Evolutionary conservation across 30 jellyfish, hydroid and myxozoan species (phyloP).

Genomic region (Haliclystus octoradiatus): DNA sequence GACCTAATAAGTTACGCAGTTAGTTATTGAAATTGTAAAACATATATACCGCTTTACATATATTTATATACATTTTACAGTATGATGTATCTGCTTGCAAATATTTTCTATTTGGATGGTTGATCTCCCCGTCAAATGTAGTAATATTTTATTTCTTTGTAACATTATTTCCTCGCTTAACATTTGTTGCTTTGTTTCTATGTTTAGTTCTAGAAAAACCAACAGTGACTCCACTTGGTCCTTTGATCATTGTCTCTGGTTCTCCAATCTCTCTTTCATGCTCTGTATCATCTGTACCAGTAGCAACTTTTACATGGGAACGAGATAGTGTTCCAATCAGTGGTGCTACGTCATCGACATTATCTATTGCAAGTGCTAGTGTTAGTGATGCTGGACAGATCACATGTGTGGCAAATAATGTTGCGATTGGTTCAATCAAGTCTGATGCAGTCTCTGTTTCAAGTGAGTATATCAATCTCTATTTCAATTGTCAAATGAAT

Average conservation of each 20-base stretch:
- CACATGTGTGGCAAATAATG: background rate
- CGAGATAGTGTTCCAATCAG: background rate
- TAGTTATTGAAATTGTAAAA: too few relatives aligned
- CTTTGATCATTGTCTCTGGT: background rate
- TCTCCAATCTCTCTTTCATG: background rate
- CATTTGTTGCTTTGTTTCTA: too few relatives aligned
- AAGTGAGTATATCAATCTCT: background rate
- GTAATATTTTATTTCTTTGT: too few relatives aligned
- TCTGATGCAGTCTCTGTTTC: background rate
- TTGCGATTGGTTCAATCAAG: background rate
- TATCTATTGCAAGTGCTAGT: background rate
- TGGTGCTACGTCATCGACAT: background rate
- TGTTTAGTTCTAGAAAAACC: background rate
- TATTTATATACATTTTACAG: too few relatives aligned
- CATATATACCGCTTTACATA: too few relatives aligned
- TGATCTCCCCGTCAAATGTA: too few relatives aligned
- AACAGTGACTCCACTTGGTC: background rate
- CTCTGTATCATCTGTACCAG: background rate
- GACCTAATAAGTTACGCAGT: too few relatives aligned
- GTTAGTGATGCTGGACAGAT: background rate
- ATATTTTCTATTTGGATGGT: too few relatives aligned
- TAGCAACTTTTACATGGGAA: background rate
- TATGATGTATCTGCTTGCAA: too few relatives aligned
- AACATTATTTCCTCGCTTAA: too few relatives aligned
- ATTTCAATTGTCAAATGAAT: background rate